These are phyloP conservation scores for Caerostris darwini DNA, from an alignment of 1,140 invertebrate species.

Conservation along the genomic window DNA sequence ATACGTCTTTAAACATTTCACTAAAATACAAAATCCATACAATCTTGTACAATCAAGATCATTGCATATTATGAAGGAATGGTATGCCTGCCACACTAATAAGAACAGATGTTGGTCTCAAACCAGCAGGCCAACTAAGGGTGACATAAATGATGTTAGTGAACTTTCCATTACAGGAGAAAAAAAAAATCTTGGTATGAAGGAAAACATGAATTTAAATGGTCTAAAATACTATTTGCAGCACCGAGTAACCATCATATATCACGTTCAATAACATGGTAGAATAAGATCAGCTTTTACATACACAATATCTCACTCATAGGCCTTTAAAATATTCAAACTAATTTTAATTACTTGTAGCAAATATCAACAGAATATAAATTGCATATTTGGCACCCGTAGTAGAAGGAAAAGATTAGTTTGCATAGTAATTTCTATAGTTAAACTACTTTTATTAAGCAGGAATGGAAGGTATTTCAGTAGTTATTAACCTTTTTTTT, in stretches of 20 bases:
- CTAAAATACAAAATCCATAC: slow-evolving; percentile 56
- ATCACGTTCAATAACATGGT: neutral
- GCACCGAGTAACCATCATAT: slow-evolving; percentile 24
- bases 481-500: too few relatives aligned
- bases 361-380: neutral
- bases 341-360: neutral
- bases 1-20: slow-evolving; percentile 14
- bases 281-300: slow-evolving; percentile 15
- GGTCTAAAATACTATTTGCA: slow-evolving; percentile 11
- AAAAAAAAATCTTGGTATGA: slow-evolving; percentile 35
- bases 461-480: too few relatives aligned
- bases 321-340: neutral
- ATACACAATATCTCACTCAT: neutral
- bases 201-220: slow-evolving; percentile 45
- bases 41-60: slow-evolving; percentile 5
- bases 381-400: slow-evolving; percentile 35
- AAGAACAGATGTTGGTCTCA: slow-evolving; percentile 55
- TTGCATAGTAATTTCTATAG: too few relatives aligned
- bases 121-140: slow-evolving; percentile 74
- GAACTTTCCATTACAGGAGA: slow-evolving; percentile 59
- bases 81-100: slow-evolving; percentile 64
- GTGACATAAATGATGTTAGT: slow-evolving; percentile 43
- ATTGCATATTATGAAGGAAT: slow-evolving; percentile 55
- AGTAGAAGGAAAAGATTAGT: neutral
- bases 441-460: too few relatives aligned